These are phyloP conservation scores for Platyrinchus mystaceus DNA, from an alignment of 2,797 vertebrate species.

Conservation along the genomic window DNA sequence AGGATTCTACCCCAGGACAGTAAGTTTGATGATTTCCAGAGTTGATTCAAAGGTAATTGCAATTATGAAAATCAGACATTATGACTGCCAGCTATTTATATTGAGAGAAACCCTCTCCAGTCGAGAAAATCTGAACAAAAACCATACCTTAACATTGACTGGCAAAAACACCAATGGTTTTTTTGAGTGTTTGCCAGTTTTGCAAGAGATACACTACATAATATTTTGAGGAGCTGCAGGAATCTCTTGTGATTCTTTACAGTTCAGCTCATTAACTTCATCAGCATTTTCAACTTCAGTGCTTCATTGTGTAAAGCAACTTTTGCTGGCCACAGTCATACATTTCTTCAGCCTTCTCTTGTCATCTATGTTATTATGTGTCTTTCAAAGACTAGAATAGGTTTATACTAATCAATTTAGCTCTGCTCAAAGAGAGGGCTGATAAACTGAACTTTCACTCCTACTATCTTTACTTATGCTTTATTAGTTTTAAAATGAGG, in stretches of 20 bases:
- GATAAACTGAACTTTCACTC: not conserved
- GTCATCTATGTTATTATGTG: not conserved
- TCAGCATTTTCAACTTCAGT: not conserved
- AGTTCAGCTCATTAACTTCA: not conserved
- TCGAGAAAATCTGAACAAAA: not conserved
- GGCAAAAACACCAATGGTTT: not conserved
- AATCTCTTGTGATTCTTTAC: not conserved
- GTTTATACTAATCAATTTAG: not conserved
- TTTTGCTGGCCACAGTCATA: not conserved
- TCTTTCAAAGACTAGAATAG: not conserved
- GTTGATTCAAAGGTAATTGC: not conserved
- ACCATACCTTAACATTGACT: not conserved
- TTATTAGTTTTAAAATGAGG: not conserved
- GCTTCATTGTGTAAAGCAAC: not conserved
- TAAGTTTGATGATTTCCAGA: not conserved
- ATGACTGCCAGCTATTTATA: not conserved
- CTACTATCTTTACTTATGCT: not conserved
- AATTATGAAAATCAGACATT: conserved; percentile 13
- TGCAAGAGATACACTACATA: not conserved
- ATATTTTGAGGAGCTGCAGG: not conserved
- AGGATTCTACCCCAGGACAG: not conserved
- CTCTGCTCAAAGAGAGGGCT: not conserved
- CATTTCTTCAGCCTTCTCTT: not conserved
- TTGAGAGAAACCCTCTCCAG: not conserved
- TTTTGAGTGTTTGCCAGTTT: not conserved